Conservation (phyloP, 2,888 invertebrate species). For the Himalopsyche anomala region DNA sequence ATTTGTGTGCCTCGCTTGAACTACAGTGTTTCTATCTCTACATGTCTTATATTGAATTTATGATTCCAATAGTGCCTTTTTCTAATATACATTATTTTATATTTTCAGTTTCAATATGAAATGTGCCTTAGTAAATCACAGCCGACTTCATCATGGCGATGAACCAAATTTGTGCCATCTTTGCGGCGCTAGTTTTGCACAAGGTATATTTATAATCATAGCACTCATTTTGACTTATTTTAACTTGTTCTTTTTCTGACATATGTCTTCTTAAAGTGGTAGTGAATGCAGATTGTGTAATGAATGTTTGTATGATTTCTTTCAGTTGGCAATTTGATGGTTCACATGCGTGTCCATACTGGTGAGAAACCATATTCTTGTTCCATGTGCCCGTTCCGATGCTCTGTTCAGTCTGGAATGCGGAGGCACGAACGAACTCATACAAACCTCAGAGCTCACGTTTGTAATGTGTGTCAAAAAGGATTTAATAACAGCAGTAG, state of each 20-base stretch:
- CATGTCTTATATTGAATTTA: too few species aligned
- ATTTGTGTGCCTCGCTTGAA: too few species aligned
- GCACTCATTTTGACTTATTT: too few species aligned
- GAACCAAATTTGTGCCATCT: conserved; percentile 72
- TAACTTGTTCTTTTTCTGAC: too few species aligned
- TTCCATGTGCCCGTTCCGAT: conserved; percentile 70
- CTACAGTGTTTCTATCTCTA: too few species aligned
- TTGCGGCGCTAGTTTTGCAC: conserved; percentile 73
- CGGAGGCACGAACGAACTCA: conserved; percentile 72
- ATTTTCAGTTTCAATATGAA: conserved; percentile 73
- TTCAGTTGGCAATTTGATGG: conserved; percentile 72
- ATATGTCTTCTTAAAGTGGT: too few species aligned
- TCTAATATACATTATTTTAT: not conserved
- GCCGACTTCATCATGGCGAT: conserved; percentile 71
- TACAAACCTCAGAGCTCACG: conserved; percentile 67
- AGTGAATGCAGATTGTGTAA: too few species aligned
- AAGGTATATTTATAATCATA: conserved; percentile 68
- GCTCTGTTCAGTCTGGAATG: conserved; percentile 70
- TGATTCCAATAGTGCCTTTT: too few species aligned
- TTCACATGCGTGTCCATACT: conserved; percentile 73
- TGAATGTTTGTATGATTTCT: conserved; percentile 33
- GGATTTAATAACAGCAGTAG: conserved; percentile 71
- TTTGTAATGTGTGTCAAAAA: conserved; percentile 71
- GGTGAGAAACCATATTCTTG: conserved; percentile 73
- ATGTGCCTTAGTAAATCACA: conserved; percentile 71